A percentile compares a stretch with the other conserved stretches of the same genome.
Conservation (phyloP, 2,888 invertebrate genomes). For the Epinotia brunnichana region DNA sequence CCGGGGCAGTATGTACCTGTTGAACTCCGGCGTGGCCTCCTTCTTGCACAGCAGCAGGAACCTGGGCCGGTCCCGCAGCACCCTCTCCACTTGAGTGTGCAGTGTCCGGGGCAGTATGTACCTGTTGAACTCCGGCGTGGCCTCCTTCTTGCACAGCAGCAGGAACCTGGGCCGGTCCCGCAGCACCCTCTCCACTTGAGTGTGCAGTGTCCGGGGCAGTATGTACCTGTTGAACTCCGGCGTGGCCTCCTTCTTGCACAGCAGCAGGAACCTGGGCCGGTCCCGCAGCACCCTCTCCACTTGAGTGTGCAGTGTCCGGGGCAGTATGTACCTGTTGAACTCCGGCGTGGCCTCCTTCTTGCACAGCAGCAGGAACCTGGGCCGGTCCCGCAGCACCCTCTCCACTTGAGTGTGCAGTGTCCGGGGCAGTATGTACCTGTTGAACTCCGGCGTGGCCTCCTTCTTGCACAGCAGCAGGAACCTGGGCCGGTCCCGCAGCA, state of each 20-base stretch:
- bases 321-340: constrained; percentile 83
- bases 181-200: constrained; percentile 82
- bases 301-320: no score
- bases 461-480: constrained; percentile 86
- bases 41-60: no score
- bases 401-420: constrained; percentile 62
- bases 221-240: constrained; percentile 87
- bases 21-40: no score
- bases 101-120: background rate
- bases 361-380: constrained; percentile 84
- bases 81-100: no score
- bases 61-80: no score
- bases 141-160: constrained; percentile 87
- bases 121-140: constrained; percentile 90
- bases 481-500: constrained; percentile 82
- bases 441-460: constrained; percentile 91
- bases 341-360: constrained; percentile 91
- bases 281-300: constrained; percentile 83
- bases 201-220: no score
- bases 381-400: constrained; percentile 81
- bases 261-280: constrained; percentile 81
- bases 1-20: no score
- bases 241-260: constrained; percentile 90
- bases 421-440: constrained; percentile 66
- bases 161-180: constrained; percentile 81